Base-by-base conservation (phyloP, 1,140 invertebrate species). In the Drosophila pruinosa region DNA sequence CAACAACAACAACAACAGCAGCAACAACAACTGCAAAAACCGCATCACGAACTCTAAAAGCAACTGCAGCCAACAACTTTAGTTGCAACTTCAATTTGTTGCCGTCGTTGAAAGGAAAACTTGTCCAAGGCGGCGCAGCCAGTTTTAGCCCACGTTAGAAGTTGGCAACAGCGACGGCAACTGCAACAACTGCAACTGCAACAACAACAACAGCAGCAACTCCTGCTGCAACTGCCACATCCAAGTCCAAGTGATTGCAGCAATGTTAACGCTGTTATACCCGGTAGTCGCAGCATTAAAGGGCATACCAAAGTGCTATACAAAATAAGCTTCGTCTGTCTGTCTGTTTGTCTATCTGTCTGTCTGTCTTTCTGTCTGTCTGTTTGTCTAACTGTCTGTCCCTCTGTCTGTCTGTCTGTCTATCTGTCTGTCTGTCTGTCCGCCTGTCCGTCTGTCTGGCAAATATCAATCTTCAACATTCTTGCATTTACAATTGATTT, bases 21-120 rank as follows among this genome's bases (percentile, higher is more conserved):
- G 31, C 52, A 70, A 52, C 31, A 59, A 34, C 15, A 48, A 39
- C 8, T 38, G 15, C 14, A 54, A 22, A 7, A 72, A 74, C 59
- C 73, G 58, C 75, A 83, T 83, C 72, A 78, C 67, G 65, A 83
- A 82, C 64, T 78, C 61, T 65, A 69, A 47, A 43, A 53, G 31
- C 47, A 62, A 62, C 62, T 26, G 31, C 47, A 63, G 8, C 41
- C 39, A 64, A 15, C 47, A 70, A 62, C 62, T 47, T 26, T 21
- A 15, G 8, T 12, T 6, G 28, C 41, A 57, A 15, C 56, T 62
- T 10, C 57, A 62, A 53, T 62, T 68, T 52, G 47, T 15, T 61
- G 45, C 45, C 22, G 56, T 58, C 68, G 69, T 68, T 68, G 69
- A 74, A 74, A 74, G 78, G 74, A 81, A 76, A 81, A 77, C 78